A percentile compares a stretch with the other conserved stretches of the same genome.
Evolutionary conservation across 2,888 invertebrate genomes (phyloP).

Genomic region (Cephus pygmeus): DNA sequence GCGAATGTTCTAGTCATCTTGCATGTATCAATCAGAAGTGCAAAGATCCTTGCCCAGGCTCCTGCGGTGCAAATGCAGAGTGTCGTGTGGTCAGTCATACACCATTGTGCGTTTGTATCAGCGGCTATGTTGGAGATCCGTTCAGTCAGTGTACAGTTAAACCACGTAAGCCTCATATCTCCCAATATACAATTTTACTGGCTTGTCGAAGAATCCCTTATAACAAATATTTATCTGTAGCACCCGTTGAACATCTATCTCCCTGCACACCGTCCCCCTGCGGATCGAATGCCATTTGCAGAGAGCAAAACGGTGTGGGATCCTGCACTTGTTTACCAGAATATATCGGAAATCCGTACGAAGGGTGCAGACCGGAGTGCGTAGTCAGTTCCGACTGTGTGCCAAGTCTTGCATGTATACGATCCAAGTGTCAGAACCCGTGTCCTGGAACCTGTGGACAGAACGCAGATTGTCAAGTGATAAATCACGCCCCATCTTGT

Average conservation of each 20-base stretch:
- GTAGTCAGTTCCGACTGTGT: conserved; percentile 67
- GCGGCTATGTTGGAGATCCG: conserved; percentile 61
- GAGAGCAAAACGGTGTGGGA: conserved; percentile 69
- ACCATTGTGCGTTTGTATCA: conserved; percentile 62
- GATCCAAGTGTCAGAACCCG: conserved; percentile 76
- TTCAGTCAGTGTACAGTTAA: conserved; percentile 46
- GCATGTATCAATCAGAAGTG: conserved; percentile 62
- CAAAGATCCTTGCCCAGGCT: conserved; percentile 56
- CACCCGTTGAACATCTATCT: conserved; percentile 45
- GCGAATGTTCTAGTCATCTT: conserved; percentile 63
- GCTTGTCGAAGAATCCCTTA: not conserved
- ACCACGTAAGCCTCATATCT: conserved; percentile 36
- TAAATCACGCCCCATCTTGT: conserved; percentile 75
- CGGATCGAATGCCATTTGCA: conserved; percentile 78
- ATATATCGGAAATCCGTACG: conserved; percentile 67
- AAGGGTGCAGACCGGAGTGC: conserved; percentile 68
- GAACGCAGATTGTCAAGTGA: conserved; percentile 74
- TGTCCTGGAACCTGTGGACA: conserved; percentile 81
- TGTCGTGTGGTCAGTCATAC: conserved; percentile 58
- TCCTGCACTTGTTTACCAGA: conserved; percentile 67
- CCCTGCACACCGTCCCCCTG: conserved; percentile 82
- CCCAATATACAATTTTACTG: not conserved
- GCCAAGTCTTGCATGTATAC: conserved; percentile 70
- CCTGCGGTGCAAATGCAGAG: conserved; percentile 57
- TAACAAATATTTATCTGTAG: not conserved